Percentiles rank a stretch among this genome's conserved stretches.
Conservation (phyloP, 2,888 invertebrate species). For the Erpobdella octoculata region DNA sequence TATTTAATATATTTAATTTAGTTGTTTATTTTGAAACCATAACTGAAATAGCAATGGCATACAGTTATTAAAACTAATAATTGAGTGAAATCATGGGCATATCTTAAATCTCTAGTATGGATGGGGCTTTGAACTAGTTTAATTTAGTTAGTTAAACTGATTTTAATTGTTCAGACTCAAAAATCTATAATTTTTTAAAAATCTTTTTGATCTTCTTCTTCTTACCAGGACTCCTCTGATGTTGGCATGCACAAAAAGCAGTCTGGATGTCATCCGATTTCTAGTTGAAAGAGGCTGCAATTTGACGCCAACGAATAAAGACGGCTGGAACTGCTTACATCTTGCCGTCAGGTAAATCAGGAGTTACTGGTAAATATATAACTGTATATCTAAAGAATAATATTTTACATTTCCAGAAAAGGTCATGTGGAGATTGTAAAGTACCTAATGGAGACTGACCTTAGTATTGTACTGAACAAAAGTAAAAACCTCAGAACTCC, state of each 20-base stretch:
- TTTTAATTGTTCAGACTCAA: too few species aligned
- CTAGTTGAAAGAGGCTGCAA: neutral
- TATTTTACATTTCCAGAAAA: neutral
- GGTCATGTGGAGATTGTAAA: neutral
- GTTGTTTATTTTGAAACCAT: too few species aligned
- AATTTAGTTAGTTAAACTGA: too few species aligned
- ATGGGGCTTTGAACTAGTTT: too few species aligned
- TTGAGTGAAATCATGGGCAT: too few species aligned
- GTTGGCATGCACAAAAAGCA: conserved; percentile 7
- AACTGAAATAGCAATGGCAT: too few species aligned
- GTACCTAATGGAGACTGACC: neutral
- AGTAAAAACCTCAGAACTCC: conserved; percentile 10
- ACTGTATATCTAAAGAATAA: neutral
- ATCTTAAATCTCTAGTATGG: too few species aligned
- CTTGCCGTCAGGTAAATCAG: conserved; percentile 14
- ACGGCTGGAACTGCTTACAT: conserved; percentile 15
- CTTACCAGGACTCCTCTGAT: conserved; percentile 9
- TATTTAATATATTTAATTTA: too few species aligned
- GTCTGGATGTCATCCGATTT: neutral
- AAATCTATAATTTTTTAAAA: too few species aligned
- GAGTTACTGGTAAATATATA: neutral
- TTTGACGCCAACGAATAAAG: neutral
- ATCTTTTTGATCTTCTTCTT: too few species aligned
- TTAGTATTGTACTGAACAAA: neutral
- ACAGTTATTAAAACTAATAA: too few species aligned